Percentiles rank a stretch among this genome's conserved stretches.
Conservation (phyloP, 92 coral and sea anemone species). For the Heteractis magnifica region DNA sequence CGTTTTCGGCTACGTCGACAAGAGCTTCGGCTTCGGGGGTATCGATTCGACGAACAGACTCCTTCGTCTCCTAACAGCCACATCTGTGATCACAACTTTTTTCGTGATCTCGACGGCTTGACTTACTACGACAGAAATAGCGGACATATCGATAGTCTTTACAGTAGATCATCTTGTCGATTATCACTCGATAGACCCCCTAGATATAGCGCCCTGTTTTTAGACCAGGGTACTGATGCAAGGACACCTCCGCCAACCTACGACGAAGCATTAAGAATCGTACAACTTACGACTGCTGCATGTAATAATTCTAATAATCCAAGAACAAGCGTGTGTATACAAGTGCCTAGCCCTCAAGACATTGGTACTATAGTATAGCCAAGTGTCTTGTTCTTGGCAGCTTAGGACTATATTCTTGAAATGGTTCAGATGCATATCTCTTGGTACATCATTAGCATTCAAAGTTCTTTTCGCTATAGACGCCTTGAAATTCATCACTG, state of each 20-base stretch:
- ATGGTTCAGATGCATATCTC: too few relatives aligned
- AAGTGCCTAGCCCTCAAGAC: conserved; percentile 4
- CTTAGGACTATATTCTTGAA: too few relatives aligned
- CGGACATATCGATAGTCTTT: not conserved
- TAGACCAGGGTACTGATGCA: not conserved
- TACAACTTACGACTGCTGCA: conserved; percentile 1
- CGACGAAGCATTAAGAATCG: conserved; percentile 43
- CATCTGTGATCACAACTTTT: conserved; percentile 4
- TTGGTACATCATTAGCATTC: too few relatives aligned
- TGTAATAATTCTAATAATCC: not conserved
- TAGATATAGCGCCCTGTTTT: conserved; percentile 34
- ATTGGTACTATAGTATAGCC: conserved; percentile 10
- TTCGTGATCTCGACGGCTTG: conserved; percentile 15
- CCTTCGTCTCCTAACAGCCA: not conserved
- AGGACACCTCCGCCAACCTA: conserved; percentile 45
- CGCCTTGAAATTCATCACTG: not conserved
- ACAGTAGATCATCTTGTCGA: conserved; percentile 31
- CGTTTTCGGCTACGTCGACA: conserved; percentile 37
- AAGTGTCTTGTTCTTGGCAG: not conserved
- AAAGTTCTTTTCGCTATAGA: not conserved
- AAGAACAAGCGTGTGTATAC: conserved; percentile 9
- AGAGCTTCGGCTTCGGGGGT: conserved; percentile 6
- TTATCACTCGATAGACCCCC: conserved; percentile 39
- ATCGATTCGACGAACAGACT: conserved; percentile 8
- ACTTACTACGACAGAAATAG: conserved; percentile 9